Percentiles rank a stretch among this genome's conserved stretches.
Evolutionary conservation across 1,140 invertebrate species (phyloP).

Genomic region (Drosophila trapezifrons): DNA sequence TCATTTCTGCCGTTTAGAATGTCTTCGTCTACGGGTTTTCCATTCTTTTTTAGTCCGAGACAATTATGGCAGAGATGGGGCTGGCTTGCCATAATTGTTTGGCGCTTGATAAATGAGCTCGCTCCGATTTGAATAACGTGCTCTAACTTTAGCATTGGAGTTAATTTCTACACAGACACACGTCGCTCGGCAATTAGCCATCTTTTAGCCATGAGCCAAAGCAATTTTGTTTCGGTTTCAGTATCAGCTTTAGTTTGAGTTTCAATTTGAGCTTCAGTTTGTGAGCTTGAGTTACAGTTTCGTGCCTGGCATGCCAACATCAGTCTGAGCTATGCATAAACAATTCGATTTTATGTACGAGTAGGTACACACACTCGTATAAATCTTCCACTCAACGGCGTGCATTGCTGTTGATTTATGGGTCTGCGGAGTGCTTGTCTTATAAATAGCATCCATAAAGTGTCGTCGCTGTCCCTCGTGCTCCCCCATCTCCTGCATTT

Average conservation of each 20-base stretch:
- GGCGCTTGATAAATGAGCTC: conserved; percentile 68
- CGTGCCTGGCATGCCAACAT: conserved; percentile 63
- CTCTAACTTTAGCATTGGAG: conserved; percentile 68
- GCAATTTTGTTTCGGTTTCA: conserved; percentile 37
- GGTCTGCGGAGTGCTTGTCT: conserved; percentile 23
- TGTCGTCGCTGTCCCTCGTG: conserved; percentile 9
- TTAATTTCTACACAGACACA: conserved; percentile 65
- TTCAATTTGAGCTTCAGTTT: conserved; percentile 19
- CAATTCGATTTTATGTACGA: conserved; percentile 54
- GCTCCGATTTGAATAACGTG: conserved; percentile 74
- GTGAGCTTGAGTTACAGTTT: conserved; percentile 39
- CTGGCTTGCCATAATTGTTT: conserved; percentile 13
- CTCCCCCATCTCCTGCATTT: background rate
- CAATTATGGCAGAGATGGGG: conserved; percentile 39
- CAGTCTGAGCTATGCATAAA: conserved; percentile 56
- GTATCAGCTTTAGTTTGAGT: conserved; percentile 11
- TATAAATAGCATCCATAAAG: conserved; percentile 45
- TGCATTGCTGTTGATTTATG: conserved; percentile 24
- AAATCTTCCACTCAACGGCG: conserved; percentile 52
- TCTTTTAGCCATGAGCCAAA: conserved; percentile 69
- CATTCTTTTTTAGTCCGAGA: background rate
- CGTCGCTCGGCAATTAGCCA: conserved; percentile 71
- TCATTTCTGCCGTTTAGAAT: conserved; percentile 14
- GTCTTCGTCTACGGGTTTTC: background rate
- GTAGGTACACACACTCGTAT: conserved; percentile 37